Percentiles rank a stretch among this genome's conserved stretches.
These are phyloP conservation scores for Naja naja DNA, from an alignment of 2,113 vertebrate species.

Conservation along the genomic window DNA sequence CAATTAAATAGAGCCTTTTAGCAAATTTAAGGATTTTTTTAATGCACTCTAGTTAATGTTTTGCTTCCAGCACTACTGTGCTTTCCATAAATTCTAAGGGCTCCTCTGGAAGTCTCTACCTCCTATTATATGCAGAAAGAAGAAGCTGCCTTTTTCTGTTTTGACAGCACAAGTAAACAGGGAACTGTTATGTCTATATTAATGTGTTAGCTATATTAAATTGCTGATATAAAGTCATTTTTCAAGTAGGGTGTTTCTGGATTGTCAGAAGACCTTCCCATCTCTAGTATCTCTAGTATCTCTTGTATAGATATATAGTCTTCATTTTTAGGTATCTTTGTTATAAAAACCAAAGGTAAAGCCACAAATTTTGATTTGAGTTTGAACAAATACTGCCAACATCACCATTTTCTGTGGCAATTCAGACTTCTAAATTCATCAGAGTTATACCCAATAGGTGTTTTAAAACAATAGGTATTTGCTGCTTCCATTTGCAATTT, in stretches of 20 bases:
- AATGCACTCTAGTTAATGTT: conserved; percentile 39
- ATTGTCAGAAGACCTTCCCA: neutral
- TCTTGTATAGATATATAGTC: conserved; percentile 57
- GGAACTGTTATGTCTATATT: conserved; percentile 48
- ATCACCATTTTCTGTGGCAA: conserved; percentile 50
- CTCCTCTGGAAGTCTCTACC: conserved; percentile 72
- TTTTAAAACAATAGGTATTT: conserved; percentile 54
- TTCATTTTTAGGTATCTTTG: conserved; percentile 43
- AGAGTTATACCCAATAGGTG: conserved; percentile 68
- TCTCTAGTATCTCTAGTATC: conserved; percentile 52
- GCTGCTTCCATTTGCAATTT: conserved; percentile 44
- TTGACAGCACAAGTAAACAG: conserved; percentile 62
- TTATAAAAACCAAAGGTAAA: conserved; percentile 71
- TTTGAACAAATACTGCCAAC: conserved; percentile 52
- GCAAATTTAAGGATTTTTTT: conserved; percentile 34
- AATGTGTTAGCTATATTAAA: conserved; percentile 40
- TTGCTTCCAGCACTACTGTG: conserved; percentile 46
- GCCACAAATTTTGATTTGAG: conserved; percentile 36
- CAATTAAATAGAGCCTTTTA: conserved; percentile 31
- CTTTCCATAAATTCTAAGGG: conserved; percentile 64
- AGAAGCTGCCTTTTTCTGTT: conserved; percentile 64
- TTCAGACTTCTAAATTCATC: conserved; percentile 33
- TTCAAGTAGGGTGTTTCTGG: conserved; percentile 43
- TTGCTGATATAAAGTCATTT: conserved; percentile 46
- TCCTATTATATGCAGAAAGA: conserved; percentile 68